Conservation (phyloP, 2,113 vertebrate genomes). For the Hippotragus niger region DNA sequence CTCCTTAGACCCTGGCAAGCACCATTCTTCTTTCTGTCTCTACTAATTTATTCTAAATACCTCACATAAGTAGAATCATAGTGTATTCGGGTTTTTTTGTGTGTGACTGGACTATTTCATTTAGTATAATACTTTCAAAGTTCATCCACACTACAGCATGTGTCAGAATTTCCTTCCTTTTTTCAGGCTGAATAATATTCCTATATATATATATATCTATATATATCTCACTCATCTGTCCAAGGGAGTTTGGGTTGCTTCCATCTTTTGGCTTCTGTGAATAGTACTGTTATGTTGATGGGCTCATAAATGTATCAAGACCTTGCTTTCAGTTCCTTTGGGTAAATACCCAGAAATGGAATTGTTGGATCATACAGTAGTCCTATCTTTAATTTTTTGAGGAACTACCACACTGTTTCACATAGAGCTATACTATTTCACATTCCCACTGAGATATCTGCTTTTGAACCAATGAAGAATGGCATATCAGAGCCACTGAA, state of each 20-base stretch:
- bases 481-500: neutral
- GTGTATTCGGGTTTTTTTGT: neutral
- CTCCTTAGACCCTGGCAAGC: neutral
- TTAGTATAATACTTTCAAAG: neutral
- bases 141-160: neutral
- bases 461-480: constrained; percentile 5
- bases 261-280: neutral
- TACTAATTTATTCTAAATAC: neutral
- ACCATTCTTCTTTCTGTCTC: neutral
- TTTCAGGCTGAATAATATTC: neutral
- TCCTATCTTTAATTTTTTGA: neutral
- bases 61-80: neutral
- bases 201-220: fast-evolving
- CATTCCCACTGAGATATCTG: neutral
- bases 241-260: neutral
- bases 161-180: neutral
- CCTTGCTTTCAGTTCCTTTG: neutral
- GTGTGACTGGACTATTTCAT: neutral
- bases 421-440: neutral
- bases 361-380: neutral
- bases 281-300: neutral
- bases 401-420: neutral
- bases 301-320: neutral
- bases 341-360: neutral
- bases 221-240: fast-evolving